A percentile compares a stretch with the other conserved stretches of the same genome.
Conservation (phyloP, 2,888 invertebrate species). For the Rotaria macrura region DNA sequence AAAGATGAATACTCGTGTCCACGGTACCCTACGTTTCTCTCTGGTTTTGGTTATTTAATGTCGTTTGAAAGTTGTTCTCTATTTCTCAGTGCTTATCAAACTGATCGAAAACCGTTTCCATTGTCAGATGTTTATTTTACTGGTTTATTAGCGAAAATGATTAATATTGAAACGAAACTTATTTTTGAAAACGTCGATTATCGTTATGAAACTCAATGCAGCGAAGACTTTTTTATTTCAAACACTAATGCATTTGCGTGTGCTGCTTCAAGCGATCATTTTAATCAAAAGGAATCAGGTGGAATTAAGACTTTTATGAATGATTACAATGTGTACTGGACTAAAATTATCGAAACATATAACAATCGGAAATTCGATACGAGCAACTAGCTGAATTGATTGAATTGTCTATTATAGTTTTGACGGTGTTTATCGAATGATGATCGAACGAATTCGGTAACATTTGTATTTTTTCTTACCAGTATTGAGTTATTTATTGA, state of each 20-base stretch:
- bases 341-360: background rate
- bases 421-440: too few species aligned
- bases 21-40: background rate
- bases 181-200: background rate
- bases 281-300: background rate
- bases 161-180: background rate
- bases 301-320: background rate
- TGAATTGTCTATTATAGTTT: too few species aligned
- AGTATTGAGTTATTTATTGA: too few species aligned
- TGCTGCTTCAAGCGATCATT: background rate
- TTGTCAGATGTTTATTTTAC: background rate
- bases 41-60: conserved; percentile 8
- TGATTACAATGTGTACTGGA: background rate
- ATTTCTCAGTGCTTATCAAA: background rate
- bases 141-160: background rate
- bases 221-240: background rate
- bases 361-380: background rate
- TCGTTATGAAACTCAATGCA: background rate
- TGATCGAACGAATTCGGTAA: too few species aligned
- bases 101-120: background rate
- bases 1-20: background rate
- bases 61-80: background rate
- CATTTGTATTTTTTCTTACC: too few species aligned
- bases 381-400: too few species aligned
- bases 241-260: background rate